phyloP scores from a whole-genome alignment of 2,113 vertebrate genomes.

The Myotis davidii region DNA sequence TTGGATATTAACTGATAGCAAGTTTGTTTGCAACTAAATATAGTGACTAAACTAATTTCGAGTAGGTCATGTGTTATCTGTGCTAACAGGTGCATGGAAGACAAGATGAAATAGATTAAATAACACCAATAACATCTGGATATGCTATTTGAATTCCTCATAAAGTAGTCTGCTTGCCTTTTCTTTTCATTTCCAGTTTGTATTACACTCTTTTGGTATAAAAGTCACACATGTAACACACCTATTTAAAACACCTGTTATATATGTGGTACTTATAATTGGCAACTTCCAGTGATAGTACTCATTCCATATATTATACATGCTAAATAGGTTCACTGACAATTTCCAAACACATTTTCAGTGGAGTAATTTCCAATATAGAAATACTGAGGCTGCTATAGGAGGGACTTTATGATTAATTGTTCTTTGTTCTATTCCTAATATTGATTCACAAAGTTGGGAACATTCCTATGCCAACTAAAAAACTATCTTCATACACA shows the following conservation, averaged over 20 bases:
- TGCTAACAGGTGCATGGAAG: conserved; percentile 66
- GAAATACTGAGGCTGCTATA: not conserved
- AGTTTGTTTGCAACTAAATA: conserved; percentile 67
- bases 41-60: conserved; percentile 48
- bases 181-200: conserved; percentile 41
- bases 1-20: conserved; percentile 71
- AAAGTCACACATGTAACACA: conserved; percentile 6
- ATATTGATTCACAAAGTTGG: not conserved
- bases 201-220: conserved; percentile 46
- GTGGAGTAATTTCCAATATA: not conserved
- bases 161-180: conserved; percentile 56
- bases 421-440: not conserved
- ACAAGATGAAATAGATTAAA: conserved; percentile 40
- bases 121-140: conserved; percentile 60
- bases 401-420: not conserved
- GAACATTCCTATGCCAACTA: not conserved
- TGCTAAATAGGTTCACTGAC: not conserved
- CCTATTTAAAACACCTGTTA: not conserved
- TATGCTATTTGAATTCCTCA: conserved; percentile 52
- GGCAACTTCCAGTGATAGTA: not conserved
- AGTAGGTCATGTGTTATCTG: conserved; percentile 29
- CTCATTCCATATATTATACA: not conserved
- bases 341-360: conserved; percentile 51
- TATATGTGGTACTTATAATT: conserved; percentile 28
- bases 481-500: not conserved